A percentile compares a stretch with the other conserved stretches of the same genome.
Conservation (phyloP, 2,113 vertebrate genomes). For the Montifringilla adamsi region DNA sequence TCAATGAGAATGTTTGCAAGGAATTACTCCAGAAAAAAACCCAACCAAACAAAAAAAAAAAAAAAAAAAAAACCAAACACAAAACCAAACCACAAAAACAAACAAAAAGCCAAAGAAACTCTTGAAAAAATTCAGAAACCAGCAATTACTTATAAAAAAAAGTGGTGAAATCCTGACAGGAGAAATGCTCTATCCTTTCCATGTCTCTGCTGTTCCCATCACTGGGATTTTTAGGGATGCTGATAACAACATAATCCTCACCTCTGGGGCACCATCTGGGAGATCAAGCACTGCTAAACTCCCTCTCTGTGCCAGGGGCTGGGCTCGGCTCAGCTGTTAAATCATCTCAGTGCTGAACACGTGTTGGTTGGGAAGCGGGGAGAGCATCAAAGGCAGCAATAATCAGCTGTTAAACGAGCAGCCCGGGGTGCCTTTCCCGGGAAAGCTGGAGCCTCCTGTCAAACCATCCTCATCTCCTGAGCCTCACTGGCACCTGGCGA, state of each 20-base stretch:
- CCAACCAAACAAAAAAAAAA: no score
- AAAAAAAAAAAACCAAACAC: no score
- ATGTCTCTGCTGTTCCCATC: neutral
- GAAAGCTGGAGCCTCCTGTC: neutral
- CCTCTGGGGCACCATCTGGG: conserved; percentile 23
- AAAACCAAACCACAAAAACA: neutral
- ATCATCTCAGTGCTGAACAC: neutral
- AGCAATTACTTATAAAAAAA: neutral
- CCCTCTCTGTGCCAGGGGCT: conserved; percentile 12
- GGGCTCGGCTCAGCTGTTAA: conserved; percentile 22
- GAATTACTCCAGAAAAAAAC: neutral
- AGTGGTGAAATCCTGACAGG: neutral
- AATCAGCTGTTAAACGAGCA: neutral
- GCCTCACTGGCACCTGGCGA: no score
- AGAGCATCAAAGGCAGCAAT: neutral
- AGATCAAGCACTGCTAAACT: neutral
- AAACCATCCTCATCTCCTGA: neutral
- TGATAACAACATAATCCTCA: conserved; percentile 1
- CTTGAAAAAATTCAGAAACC: neutral
- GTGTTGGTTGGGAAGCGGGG: neutral
- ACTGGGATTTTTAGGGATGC: neutral
- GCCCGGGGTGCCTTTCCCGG: neutral
- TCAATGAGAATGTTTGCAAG: neutral
- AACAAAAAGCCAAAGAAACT: neutral
- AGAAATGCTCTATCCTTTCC: neutral